These are phyloP conservation scores for Oithona nana DNA, from an alignment of 2,888 invertebrate genomes.

Conservation along the genomic window DNA sequence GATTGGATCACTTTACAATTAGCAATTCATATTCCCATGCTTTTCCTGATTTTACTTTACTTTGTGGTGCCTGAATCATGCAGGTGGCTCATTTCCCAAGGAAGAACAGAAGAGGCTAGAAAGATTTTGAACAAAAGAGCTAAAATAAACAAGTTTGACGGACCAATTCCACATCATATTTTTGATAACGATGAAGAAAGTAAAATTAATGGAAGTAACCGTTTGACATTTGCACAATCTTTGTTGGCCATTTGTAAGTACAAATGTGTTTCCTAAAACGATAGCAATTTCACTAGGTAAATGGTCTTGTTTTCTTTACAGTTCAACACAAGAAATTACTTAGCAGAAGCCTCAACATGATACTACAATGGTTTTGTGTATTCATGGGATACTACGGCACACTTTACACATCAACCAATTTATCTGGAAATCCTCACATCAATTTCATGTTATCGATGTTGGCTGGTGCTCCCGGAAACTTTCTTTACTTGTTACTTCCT, in stretches of 20 bases:
- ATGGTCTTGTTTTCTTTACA: too few relatives aligned
- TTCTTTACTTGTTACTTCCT: conserved; percentile 43
- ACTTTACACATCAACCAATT: conserved; percentile 10
- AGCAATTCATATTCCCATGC: background rate
- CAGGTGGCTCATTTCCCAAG: background rate
- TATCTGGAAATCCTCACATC: conserved; percentile 11
- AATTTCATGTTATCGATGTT: conserved; percentile 20
- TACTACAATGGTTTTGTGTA: conserved; percentile 16
- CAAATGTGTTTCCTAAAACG: too few relatives aligned
- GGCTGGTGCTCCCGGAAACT: conserved; percentile 36
- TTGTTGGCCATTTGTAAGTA: too few relatives aligned
- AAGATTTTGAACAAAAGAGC: background rate
- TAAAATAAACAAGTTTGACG: background rate
- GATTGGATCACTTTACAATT: background rate
- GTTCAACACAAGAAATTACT: too few relatives aligned
- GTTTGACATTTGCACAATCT: too few relatives aligned
- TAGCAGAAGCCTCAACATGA: conserved; percentile 16
- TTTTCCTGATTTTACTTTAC: background rate
- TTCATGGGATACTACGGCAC: conserved; percentile 18
- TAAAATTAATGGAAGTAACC: too few relatives aligned
- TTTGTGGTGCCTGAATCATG: background rate
- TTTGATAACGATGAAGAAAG: too few relatives aligned
- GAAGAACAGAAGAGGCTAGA: background rate
- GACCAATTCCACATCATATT: background rate
- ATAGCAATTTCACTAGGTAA: too few relatives aligned